Evolutionary conservation across 2,113 vertebrate genomes (phyloP).

Genomic region (Nesoenas mayeri): DNA sequence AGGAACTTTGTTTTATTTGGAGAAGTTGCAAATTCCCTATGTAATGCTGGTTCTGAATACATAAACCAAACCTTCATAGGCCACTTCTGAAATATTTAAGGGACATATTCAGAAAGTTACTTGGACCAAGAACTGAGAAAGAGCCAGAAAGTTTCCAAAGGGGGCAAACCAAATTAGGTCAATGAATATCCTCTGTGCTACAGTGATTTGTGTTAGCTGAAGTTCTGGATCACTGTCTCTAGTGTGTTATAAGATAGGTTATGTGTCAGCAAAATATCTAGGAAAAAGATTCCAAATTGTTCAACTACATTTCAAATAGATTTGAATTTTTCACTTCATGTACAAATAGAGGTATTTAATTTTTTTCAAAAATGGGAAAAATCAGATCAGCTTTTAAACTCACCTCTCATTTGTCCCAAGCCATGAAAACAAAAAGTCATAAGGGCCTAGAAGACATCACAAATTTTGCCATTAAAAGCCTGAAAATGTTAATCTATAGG

Average conservation of each 20-base stretch:
- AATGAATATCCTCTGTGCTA: neutral
- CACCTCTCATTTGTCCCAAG: neutral
- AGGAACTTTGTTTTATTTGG: constrained; percentile 13
- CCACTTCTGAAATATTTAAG: constrained; percentile 6
- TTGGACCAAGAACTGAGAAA: neutral
- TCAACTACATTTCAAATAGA: neutral
- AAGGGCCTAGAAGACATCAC: neutral
- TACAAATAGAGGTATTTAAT: neutral
- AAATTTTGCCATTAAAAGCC: neutral
- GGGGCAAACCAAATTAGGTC: neutral
- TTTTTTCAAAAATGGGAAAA: neutral
- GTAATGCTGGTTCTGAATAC: neutral
- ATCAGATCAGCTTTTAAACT: neutral
- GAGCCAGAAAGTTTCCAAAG: neutral
- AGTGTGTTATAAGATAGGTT: neutral
- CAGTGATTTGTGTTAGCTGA: neutral
- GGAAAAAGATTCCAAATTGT: neutral
- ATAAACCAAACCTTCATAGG: neutral
- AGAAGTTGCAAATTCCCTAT: neutral
- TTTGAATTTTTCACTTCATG: neutral
- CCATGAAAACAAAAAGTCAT: neutral
- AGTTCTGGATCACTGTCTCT: neutral
- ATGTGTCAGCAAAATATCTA: neutral
- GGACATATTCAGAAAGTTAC: neutral
- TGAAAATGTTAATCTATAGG: neutral